Conservation (phyloP, 2,888 invertebrate genomes). For the Chesias legatella region DNA sequence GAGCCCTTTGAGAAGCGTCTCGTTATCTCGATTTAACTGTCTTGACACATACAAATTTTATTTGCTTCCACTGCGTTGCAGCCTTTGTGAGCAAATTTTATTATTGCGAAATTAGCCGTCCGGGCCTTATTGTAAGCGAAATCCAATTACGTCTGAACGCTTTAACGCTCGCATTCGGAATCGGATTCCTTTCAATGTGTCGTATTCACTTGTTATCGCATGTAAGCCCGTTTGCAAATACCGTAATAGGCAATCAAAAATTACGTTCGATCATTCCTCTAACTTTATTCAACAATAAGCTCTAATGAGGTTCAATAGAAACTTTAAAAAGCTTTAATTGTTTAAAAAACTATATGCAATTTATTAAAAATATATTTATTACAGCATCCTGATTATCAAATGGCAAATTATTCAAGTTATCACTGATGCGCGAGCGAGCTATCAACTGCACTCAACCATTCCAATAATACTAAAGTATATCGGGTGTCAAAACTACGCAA, state of each 20-base stretch:
- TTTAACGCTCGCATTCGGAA: conserved; percentile 39
- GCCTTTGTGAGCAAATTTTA: conserved; percentile 67
- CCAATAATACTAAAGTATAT: conserved; percentile 15
- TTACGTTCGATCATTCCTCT: background rate
- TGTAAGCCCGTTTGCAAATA: conserved; percentile 9
- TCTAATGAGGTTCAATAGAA: background rate
- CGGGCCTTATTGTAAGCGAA: conserved; percentile 52
- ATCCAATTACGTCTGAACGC: conserved; percentile 55
- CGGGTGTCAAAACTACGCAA: conserved; percentile 6
- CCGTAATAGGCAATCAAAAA: conserved; percentile 9
- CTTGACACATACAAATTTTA: conserved; percentile 72
- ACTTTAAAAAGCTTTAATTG: background rate
- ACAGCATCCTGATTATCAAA: conserved; percentile 47
- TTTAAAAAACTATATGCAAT: conserved; percentile 2
- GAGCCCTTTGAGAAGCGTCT: conserved; percentile 58
- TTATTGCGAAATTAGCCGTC: conserved; percentile 54
- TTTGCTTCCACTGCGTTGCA: conserved; percentile 57
- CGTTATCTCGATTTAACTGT: conserved; percentile 72
- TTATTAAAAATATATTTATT: conserved; percentile 36
- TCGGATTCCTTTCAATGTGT: conserved; percentile 40
- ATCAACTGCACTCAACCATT: conserved; percentile 24
- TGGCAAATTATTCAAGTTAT: conserved; percentile 53
- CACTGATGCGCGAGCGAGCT: conserved; percentile 40
- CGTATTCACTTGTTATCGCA: conserved; percentile 31
- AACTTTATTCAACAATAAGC: background rate